These are phyloP conservation scores for Pseudois nayaur DNA, from an alignment of 2,113 vertebrate genomes.

Conservation along the genomic window DNA sequence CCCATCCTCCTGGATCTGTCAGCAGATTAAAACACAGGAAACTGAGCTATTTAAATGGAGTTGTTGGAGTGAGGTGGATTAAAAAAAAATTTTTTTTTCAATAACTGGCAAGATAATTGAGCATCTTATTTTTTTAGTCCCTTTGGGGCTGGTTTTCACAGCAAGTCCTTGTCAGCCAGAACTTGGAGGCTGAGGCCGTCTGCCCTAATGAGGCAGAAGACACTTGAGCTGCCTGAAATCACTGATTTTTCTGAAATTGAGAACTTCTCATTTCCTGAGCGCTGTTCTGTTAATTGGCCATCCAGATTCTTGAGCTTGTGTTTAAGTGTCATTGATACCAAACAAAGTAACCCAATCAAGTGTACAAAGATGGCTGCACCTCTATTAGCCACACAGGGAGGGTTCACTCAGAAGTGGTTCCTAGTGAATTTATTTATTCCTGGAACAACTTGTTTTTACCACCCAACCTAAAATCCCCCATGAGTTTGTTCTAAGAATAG, in stretches of 20 bases:
- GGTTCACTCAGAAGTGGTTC: neutral
- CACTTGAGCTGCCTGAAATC: slow-evolving; percentile 5
- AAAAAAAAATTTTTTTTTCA: neutral
- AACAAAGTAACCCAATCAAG: neutral
- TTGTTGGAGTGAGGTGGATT: neutral
- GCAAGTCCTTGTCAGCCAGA: neutral
- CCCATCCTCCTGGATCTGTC: neutral
- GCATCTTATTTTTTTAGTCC: neutral
- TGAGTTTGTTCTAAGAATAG: neutral
- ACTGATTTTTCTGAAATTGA: slow-evolving; percentile 37
- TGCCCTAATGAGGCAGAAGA: neutral
- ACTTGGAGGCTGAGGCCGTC: neutral
- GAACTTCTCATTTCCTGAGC: slow-evolving; percentile 38
- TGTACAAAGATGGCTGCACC: rapidly evolving
- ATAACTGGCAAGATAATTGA: slow-evolving; percentile 36
- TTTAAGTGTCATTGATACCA: neutral
- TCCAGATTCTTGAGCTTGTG: neutral
- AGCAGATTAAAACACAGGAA: neutral
- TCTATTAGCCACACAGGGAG: neutral
- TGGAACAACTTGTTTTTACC: neutral
- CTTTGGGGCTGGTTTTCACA: neutral
- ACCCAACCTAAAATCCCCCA: neutral
- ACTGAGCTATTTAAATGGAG: slow-evolving; percentile 8
- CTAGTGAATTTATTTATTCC: neutral
- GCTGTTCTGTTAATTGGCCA: neutral